A percentile compares a stretch with the other conserved stretches of the same genome.
Evolutionary conservation across 2,797 vertebrate species (phyloP).

Genomic region (Centroberyx gerrardi): DNA sequence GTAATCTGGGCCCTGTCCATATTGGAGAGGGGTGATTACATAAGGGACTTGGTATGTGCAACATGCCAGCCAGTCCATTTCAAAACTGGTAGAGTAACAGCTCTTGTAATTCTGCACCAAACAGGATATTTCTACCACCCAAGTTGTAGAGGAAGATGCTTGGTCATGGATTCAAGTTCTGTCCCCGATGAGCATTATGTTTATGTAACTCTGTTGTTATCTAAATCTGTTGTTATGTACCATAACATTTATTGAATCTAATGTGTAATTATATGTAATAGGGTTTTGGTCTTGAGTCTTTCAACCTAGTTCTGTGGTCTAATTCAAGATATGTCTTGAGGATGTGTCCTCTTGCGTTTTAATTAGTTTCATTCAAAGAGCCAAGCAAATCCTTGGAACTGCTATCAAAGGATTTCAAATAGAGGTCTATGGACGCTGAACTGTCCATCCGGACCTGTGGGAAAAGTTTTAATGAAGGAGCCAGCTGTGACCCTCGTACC

Average conservation of each 20-base stretch:
- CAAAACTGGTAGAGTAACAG: background rate
- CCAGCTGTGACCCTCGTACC: conserved; percentile 50
- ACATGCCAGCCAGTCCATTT: background rate
- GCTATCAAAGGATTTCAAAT: conserved; percentile 40
- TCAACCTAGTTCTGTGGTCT: conserved; percentile 15
- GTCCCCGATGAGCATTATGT: no score
- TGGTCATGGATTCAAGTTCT: background rate
- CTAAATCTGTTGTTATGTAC: background rate
- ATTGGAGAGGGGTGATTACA: background rate
- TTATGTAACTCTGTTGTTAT: no score
- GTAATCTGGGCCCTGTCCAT: background rate
- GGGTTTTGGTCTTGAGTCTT: background rate
- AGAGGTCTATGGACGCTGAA: conserved; percentile 10
- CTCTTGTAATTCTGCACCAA: background rate
- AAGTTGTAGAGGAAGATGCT: no score
- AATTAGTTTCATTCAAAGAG: conserved; percentile 26
- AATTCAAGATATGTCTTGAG: conserved; percentile 9
- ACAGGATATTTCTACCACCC: background rate
- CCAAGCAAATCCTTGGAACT: conserved; percentile 30
- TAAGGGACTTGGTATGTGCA: background rate
- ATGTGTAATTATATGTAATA: background rate
- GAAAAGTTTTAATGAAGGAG: conserved; percentile 51
- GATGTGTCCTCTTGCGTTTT: conserved; percentile 17
- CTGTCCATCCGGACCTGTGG: conserved; percentile 19
- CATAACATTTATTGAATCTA: conserved; percentile 5